A percentile compares a stretch with the other conserved stretches of the same genome.
These are phyloP conservation scores for Deilephila porcellus DNA, from an alignment of 2,888 invertebrate genomes.

Conservation along the genomic window DNA sequence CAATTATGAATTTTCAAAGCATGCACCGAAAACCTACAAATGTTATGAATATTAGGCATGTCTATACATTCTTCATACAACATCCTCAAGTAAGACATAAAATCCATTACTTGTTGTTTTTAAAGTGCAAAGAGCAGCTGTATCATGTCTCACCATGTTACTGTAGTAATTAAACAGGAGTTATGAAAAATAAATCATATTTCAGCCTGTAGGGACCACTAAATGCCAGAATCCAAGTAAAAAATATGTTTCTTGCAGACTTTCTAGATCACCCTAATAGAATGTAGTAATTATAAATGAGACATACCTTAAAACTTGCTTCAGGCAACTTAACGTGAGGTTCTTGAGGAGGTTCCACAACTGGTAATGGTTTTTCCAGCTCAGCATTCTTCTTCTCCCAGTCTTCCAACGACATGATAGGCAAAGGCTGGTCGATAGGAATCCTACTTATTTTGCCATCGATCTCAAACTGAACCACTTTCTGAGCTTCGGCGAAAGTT, in stretches of 20 bases:
- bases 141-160: no score
- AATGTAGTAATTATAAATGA: background rate
- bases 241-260: background rate
- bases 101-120: no score
- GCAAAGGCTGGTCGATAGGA: constrained; percentile 87
- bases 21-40: no score
- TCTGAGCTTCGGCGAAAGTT: constrained; percentile 93
- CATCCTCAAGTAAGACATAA: background rate
- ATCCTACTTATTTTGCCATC: constrained; percentile 90
- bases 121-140: no score
- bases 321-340: constrained; percentile 79
- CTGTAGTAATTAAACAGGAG: no score
- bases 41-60: background rate
- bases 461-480: constrained; percentile 94
- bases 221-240: no score
- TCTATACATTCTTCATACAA: background rate
- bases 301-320: constrained; percentile 74
- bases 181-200: no score
- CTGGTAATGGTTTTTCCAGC: constrained; percentile 74
- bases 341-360: constrained; percentile 73
- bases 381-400: constrained; percentile 82
- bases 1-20: no score
- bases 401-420: constrained; percentile 88
- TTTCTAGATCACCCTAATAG: background rate
- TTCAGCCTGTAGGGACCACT: no score